Evolutionary conservation across 2,888 invertebrate species (phyloP).

Genomic region (Chrysolina oricalcia): DNA sequence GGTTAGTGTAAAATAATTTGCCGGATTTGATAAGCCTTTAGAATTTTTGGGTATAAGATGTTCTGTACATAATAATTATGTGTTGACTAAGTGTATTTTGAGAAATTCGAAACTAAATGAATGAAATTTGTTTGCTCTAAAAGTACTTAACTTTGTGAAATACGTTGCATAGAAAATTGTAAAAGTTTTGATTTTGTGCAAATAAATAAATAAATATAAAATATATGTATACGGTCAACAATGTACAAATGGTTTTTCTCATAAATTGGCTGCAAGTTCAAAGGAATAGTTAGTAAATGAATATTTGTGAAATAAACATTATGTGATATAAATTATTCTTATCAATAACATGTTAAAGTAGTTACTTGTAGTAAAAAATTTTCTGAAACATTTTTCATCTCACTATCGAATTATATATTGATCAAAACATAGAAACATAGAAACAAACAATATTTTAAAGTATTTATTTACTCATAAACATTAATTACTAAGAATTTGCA

Average conservation of each 20-base stretch:
- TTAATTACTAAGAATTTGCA: no score
- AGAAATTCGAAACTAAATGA: conserved; percentile 29
- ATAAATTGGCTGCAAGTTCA: conserved; percentile 60
- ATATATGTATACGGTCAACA: conserved; percentile 71
- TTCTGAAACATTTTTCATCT: conserved; percentile 21
- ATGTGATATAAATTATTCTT: conserved; percentile 6
- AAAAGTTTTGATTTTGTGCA: conserved; percentile 63
- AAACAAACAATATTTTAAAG: no score
- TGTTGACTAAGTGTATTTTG: conserved; percentile 62
- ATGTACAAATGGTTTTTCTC: conserved; percentile 67
- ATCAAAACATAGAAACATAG: no score
- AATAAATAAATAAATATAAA: conserved; percentile 65
- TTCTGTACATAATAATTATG: conserved; percentile 64
- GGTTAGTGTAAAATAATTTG: conserved; percentile 55
- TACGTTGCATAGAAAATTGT: conserved; percentile 44
- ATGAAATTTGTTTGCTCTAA: conserved; percentile 23
- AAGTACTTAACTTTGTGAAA: conserved; percentile 21
- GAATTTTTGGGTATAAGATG: conserved; percentile 51
- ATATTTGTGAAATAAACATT: conserved; percentile 17
- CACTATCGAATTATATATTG: neutral
- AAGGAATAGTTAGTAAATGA: conserved; percentile 35
- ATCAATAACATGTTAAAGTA: conserved; percentile 1
- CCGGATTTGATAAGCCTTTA: conserved; percentile 56
- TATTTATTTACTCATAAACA: no score
- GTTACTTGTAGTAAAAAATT: neutral